Evolutionary conservation across 2,888 invertebrate genomes (phyloP).

Genomic region (Digitonthophagus gazella): DNA sequence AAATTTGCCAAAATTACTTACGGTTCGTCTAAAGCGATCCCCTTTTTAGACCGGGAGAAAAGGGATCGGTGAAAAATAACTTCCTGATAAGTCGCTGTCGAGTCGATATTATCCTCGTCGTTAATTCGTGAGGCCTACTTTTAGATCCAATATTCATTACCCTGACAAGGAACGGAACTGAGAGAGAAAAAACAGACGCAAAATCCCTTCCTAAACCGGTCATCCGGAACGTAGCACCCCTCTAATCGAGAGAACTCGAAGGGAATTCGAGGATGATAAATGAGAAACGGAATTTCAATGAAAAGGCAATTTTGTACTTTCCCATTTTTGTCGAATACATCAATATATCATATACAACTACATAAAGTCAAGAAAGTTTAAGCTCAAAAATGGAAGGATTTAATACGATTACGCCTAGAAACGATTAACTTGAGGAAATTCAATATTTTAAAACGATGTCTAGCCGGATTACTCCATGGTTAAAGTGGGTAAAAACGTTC

Average conservation of each 20-base stretch:
- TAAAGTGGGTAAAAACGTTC: background rate
- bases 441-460: background rate
- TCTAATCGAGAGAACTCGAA: background rate
- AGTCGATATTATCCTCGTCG: conserved; percentile 9
- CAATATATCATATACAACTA: no score
- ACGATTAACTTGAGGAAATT: no score
- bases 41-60: background rate
- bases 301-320: no score
- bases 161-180: background rate
- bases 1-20: conserved; percentile 6
- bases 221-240: background rate
- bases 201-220: background rate
- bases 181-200: conserved; percentile 8
- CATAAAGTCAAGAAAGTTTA: no score
- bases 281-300: no score
- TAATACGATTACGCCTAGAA: no score
- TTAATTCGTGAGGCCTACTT: conserved; percentile 10
- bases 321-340: no score
- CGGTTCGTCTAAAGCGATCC: background rate
- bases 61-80: conserved; percentile 2
- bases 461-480: background rate
- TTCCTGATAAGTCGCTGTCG: conserved; percentile 7
- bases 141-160: conserved; percentile 16
- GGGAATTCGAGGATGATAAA: background rate
- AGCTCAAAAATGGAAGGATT: no score